Base-by-base conservation (phyloP, 2,888 invertebrate species). In the Zygothrica quintamaculata region DNA sequence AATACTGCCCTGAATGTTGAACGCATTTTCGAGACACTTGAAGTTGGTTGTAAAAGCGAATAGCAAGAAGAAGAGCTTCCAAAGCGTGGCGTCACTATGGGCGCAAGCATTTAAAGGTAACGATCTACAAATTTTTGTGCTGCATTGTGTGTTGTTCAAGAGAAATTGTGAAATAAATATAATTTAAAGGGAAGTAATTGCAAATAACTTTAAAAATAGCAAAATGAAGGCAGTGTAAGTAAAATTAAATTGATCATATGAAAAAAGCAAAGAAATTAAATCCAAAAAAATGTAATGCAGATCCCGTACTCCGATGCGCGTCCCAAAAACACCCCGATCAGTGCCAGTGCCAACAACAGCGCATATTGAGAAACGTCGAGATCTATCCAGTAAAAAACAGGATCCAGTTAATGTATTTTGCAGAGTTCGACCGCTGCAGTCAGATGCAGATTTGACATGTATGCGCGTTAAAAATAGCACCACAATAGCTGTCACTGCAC, bases 321-420 rank as follows among this genome's bases (percentile, higher is more conserved):
- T 75, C 9, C 74, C 79, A 5, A 88, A 85, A 60, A 77, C 81
- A 0, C 84, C 68, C 1, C 72, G 77, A 29, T 15, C 55, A 9
- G 59, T 60, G 37, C 66, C n/a, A 1, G 29, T 5, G 7, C 9
- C 50, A 1, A 12, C 44, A 33, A 66, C 55, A 8, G 62, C 60
- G 8, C 50, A 50, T 3, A 26, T 36, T 1, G 87, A 88, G 6
- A 70, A 66, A 1, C 73, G 77, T 0, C 48, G 71, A 3, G 75
- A 86, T 7, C 25, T 65, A 1, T 70, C 72, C 1, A 68, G 60
- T 1, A 88, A 80, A 44, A 73, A 71, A 33, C 92, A 93, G 69
- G 96, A 97, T 90, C 95, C 96, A 0, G 96, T 97, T 0, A 94
- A 97, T 92, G 98, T 98, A 0, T 98, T 94, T 86, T 98, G 98